A percentile compares a stretch with the other conserved stretches of the same genome.
These are phyloP conservation scores for Steromphala cineraria DNA, from an alignment of 2,888 invertebrate genomes.

Conservation along the genomic window DNA sequence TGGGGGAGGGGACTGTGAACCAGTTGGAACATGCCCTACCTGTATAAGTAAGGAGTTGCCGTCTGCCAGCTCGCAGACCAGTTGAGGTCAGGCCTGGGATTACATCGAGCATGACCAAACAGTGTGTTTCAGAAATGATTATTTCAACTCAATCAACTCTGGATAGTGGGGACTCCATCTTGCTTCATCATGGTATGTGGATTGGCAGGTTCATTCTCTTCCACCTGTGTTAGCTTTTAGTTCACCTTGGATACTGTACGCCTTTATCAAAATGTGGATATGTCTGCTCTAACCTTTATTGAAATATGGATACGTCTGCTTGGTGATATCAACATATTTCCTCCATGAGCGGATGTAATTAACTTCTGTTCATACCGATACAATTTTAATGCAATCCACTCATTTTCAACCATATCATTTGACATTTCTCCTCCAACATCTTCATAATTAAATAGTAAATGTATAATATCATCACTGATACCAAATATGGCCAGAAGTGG, in stretches of 20 bases:
- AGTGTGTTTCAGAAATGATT: slow-evolving; percentile 16
- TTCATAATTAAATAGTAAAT: background rate
- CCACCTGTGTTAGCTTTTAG: background rate
- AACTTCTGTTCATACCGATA: too few species aligned
- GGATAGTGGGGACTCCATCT: background rate
- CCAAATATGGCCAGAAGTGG: background rate
- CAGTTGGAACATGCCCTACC: background rate
- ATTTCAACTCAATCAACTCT: background rate
- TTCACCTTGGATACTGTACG: background rate
- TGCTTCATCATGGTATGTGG: slow-evolving; percentile 10
- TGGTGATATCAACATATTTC: too few species aligned
- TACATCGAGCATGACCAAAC: slow-evolving; percentile 14
- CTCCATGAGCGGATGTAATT: too few species aligned
- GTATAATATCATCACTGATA: background rate
- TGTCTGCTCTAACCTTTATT: too few species aligned
- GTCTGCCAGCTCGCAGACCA: background rate
- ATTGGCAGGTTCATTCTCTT: background rate
- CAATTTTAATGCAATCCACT: too few species aligned
- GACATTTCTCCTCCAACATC: background rate
- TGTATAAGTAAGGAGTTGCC: slow-evolving; percentile 7
- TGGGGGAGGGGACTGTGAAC: background rate
- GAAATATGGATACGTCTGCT: too few species aligned
- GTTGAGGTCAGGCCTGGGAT: slow-evolving; percentile 7
- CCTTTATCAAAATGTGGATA: too few species aligned
- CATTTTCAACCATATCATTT: too few species aligned